Evolutionary conservation across 2,113 vertebrate genomes (phyloP).

Genomic region (Nerophis lumbriciformis): DNA sequence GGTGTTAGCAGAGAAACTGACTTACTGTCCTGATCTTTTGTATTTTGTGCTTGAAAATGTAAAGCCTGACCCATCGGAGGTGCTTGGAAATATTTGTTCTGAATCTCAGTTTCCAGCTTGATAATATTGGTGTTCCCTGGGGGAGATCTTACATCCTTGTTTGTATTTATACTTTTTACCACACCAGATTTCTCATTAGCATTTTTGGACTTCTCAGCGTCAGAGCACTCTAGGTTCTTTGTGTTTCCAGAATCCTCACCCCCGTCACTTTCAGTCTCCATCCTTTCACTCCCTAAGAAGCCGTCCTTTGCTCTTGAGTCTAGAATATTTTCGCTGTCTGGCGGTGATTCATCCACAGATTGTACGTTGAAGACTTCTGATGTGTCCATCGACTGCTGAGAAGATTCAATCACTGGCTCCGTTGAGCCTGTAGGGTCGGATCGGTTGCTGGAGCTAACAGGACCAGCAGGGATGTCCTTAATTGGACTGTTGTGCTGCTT

Average conservation of each 20-base stretch:
- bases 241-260: constrained; percentile 8
- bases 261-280: constrained; percentile 27
- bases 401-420: constrained; percentile 58
- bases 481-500: constrained; percentile 47
- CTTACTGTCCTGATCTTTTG: constrained; percentile 21
- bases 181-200: constrained; percentile 1
- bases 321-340: not conserved
- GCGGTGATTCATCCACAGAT: constrained; percentile 23
- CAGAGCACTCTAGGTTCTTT: constrained; percentile 18
- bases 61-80: constrained; percentile 60
- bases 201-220: constrained; percentile 8
- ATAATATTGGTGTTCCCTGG: constrained; percentile 59
- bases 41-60: constrained; percentile 31
- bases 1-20: not conserved
- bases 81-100: constrained; percentile 65
- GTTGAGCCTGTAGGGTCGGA: constrained; percentile 56
- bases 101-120: constrained; percentile 60
- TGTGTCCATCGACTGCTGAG: constrained; percentile 17
- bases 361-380: constrained; percentile 32
- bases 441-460: constrained; percentile 68
- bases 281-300: constrained; percentile 10
- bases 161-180: constrained; percentile 33
- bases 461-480: constrained; percentile 33
- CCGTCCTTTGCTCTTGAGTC: constrained; percentile 4
- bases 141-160: constrained; percentile 36